These are phyloP conservation scores for Erithacus rubecula DNA, from an alignment of 2,797 vertebrate genomes.

Conservation along the genomic window DNA sequence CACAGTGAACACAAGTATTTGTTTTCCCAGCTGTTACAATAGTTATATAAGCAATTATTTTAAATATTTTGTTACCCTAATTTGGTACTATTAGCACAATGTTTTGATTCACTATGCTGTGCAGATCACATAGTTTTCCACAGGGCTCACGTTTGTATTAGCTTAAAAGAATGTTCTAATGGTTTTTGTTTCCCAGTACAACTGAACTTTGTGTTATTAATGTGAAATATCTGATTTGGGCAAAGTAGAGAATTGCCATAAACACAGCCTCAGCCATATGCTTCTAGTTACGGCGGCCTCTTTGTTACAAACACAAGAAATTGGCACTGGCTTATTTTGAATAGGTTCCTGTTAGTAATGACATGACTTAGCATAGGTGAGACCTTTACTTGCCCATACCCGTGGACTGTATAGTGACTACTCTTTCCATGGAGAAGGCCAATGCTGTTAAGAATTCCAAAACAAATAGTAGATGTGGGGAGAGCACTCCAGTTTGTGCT, in stretches of 20 bases:
- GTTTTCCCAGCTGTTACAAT: conserved; percentile 3
- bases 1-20: neutral
- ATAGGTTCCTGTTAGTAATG: neutral
- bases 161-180: neutral
- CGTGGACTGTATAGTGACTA: neutral
- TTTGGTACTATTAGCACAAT: neutral
- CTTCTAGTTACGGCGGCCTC: neutral
- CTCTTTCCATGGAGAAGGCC: neutral
- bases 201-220: neutral
- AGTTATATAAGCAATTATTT: neutral
- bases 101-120: neutral
- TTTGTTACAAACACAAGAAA: neutral
- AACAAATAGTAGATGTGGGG: neutral
- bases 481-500: neutral
- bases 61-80: neutral
- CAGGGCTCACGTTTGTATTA: neutral
- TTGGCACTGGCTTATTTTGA: neutral
- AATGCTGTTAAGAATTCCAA: neutral
- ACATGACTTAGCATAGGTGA: neutral
- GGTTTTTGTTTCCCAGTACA: neutral
- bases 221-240: neutral
- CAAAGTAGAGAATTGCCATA: neutral
- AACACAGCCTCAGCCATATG: neutral
- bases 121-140: neutral
- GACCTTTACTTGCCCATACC: neutral